A percentile compares a stretch with the other conserved stretches of the same genome.
Conservation (phyloP, 1,140 invertebrate species). For the Colletes latitarsis region DNA sequence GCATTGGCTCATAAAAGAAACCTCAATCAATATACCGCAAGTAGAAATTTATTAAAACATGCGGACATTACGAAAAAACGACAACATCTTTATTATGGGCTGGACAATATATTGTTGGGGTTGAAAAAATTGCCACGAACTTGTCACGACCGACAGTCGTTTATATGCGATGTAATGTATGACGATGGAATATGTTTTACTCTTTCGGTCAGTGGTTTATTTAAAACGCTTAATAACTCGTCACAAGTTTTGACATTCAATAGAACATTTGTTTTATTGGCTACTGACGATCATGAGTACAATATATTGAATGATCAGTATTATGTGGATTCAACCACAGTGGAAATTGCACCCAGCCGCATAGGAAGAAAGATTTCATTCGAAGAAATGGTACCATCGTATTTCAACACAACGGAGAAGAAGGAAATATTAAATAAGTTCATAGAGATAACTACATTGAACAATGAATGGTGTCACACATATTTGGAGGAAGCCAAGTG, state of each 20-base stretch:
- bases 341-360: conserved; percentile 35
- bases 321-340: conserved; percentile 54
- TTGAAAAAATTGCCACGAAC: conserved; percentile 70
- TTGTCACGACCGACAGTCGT: conserved; percentile 70
- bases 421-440: conserved; percentile 63
- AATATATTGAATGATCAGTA: conserved; percentile 77
- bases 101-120: conserved; percentile 68
- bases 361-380: conserved; percentile 36
- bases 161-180: conserved; percentile 68
- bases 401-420: conserved; percentile 69
- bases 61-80: conserved; percentile 38
- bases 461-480: conserved; percentile 63
- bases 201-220: conserved; percentile 71
- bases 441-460: conserved; percentile 67
- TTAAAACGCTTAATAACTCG: conserved; percentile 54
- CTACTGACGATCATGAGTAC: conserved; percentile 71
- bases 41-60: conserved; percentile 60
- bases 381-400: conserved; percentile 38
- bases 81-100: conserved; percentile 67
- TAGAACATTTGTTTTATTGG: conserved; percentile 72
- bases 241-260: conserved; percentile 69
- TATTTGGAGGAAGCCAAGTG: conserved; percentile 70
- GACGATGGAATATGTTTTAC: conserved; percentile 52
- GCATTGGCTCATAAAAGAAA: conserved; percentile 24
- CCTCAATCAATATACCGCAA: conserved; percentile 36